Percentiles rank a stretch among this genome's conserved stretches.
phyloP scores from a whole-genome alignment of 53 echinoderm and acorn worm species.

The Glandiceps talaboti region DNA sequence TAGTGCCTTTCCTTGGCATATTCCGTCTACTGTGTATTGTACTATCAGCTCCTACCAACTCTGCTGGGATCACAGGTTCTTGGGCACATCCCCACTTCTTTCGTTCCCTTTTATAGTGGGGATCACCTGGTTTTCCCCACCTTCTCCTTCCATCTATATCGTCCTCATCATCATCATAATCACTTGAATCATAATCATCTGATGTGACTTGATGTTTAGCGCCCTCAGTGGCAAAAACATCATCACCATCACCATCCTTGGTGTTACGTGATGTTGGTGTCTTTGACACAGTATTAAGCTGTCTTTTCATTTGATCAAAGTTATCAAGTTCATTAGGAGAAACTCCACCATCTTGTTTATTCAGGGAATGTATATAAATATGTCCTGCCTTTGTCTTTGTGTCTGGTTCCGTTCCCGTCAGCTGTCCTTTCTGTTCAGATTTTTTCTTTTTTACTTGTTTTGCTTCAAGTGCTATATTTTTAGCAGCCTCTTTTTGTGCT shows the following conservation, averaged over 20 bases:
- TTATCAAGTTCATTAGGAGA: not conserved
- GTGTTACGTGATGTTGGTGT: not conserved
- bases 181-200: not conserved
- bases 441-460: not conserved
- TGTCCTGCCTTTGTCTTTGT: not conserved
- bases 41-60: not conserved
- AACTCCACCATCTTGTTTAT: not conserved
- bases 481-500: not conserved
- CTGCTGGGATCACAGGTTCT: not conserved
- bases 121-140: not conserved
- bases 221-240: not conserved
- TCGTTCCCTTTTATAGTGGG: not conserved
- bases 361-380: not conserved
- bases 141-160: not conserved
- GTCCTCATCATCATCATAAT: not conserved
- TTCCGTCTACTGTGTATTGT: not conserved
- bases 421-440: not conserved
- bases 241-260: not conserved
- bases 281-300: not conserved
- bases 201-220: too few species aligned
- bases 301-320: not conserved
- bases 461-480: not conserved
- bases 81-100: not conserved
- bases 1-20: not conserved
- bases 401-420: not conserved